These are phyloP conservation scores for Microhierax caerulescens DNA, from an alignment of 2,797 vertebrate genomes.

Conservation along the genomic window DNA sequence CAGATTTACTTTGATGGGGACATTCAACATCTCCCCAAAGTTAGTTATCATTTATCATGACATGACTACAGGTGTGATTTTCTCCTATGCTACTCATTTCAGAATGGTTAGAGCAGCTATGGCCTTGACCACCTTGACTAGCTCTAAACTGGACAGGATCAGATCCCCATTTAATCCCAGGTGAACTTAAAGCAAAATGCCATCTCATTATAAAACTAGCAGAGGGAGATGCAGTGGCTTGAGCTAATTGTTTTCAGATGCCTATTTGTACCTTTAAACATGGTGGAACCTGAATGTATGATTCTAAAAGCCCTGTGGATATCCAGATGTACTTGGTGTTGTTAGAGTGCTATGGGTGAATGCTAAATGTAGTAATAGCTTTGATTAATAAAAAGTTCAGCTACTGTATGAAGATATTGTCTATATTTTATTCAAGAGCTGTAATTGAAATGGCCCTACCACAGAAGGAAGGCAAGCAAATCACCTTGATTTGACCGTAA, in stretches of 20 bases:
- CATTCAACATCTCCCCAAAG: not conserved
- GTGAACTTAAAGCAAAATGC: not conserved
- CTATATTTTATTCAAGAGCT: not conserved
- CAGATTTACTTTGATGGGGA: not conserved
- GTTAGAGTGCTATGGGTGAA: not conserved
- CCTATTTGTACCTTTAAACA: not conserved
- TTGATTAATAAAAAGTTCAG: not conserved
- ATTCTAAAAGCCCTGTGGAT: not conserved
- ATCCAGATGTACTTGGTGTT: not conserved
- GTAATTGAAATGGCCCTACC: not conserved
- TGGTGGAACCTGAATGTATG: rapidly evolving
- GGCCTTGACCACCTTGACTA: not conserved
- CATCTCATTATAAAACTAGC: not conserved
- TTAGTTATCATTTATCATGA: not conserved
- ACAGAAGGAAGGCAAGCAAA: not conserved
- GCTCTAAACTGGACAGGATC: not conserved
- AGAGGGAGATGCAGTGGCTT: not conserved
- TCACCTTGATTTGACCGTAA: conserved; percentile 15
- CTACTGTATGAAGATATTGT: not conserved
- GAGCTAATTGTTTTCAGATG: not conserved
- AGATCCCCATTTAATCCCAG: not conserved
- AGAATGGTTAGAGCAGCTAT: not conserved
- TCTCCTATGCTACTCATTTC: rapidly evolving
- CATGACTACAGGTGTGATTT: rapidly evolving
- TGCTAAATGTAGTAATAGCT: not conserved